Base-by-base conservation (phyloP, 2,797 vertebrate genomes). In the Hipposideros larvatus region DNA sequence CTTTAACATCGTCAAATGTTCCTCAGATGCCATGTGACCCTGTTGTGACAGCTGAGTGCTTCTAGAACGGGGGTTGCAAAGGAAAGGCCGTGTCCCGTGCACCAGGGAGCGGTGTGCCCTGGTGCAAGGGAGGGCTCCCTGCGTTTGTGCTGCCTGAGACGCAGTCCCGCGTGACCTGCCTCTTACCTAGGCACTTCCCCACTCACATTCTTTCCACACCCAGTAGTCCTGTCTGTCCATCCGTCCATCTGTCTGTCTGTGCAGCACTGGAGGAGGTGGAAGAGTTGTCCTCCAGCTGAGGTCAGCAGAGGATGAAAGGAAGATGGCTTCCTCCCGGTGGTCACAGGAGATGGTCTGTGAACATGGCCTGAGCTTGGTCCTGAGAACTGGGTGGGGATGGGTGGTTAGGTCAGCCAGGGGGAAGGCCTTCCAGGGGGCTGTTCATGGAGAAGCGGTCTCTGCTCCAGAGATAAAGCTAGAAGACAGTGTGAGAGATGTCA, bases 321-420 rank as follows among this genome's bases (percentile, higher is more conserved):
- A 43, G 43, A 43, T 43, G 43, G 43, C 43, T 43, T 43, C 43
- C 43, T 43, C 6, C 61, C 7, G 1, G 18, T 9, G 34, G n/a
- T 86, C 61, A 3, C 6, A 0, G 55, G 7, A 18, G 7, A 37
- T 18, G 31, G 73, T n/a, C 59, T 0, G 0, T 7, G 24, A 11
- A n/a, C 1, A 0, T 63, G 74, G 13, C 22, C 24, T 19, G 9
- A 63, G 9, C 87, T 43, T 83, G 71, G 24, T 61, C 46, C n/a
- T 2, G 7, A 61, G 66, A 15, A 4, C 53, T 0, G 2, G 24
- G 11, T 3, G 28, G 28, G 11, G 21, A 21, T 21, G 55, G n/a
- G 4, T 9, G 3, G 5, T 13, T 34, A 16, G 89, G n/a, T 59
- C 43, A 10, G 10, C 48, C 82, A 8, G 22, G n/a, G 15, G n/a